Evolutionary conservation across 2,113 vertebrate species (phyloP).

Genomic region (Notiomystis cincta): DNA sequence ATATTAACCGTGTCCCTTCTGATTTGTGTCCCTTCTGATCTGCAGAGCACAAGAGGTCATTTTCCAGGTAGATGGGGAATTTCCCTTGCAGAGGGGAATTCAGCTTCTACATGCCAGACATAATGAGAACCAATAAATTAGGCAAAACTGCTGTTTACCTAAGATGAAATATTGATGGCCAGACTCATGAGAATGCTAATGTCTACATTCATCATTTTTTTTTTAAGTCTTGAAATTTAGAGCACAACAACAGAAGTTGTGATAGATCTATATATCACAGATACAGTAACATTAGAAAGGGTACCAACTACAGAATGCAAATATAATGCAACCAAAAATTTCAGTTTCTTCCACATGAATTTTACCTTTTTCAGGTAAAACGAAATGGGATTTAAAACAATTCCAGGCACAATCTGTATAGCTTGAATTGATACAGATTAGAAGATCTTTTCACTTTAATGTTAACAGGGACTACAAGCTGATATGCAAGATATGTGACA

Average conservation of each 20-base stretch:
- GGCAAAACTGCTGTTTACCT: constrained; percentile 77
- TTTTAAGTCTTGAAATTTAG: constrained; percentile 64
- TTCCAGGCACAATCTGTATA: background rate
- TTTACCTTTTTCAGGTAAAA: constrained; percentile 29
- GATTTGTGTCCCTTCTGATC: constrained; percentile 68
- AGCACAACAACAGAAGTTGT: constrained; percentile 64
- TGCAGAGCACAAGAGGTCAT: constrained; percentile 73
- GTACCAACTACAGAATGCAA: constrained; percentile 52
- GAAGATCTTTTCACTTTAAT: background rate
- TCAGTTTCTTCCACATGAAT: constrained; percentile 23
- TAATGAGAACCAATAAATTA: constrained; percentile 85
- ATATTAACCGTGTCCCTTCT: constrained; percentile 74
- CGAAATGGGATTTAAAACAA: background rate
- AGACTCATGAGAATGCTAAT: constrained; percentile 73
- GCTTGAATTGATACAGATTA: background rate
- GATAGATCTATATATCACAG: constrained; percentile 75
- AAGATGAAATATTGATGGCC: constrained; percentile 77
- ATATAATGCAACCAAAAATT: constrained; percentile 50
- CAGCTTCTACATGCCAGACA: constrained; percentile 67
- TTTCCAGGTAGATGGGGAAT: constrained; percentile 65
- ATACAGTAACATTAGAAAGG: constrained; percentile 66
- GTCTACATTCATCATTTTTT: constrained; percentile 72
- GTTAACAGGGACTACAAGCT: background rate
- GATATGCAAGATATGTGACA: background rate
- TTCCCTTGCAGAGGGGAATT: constrained; percentile 50